A percentile compares a stretch with the other conserved stretches of the same genome.
phyloP scores from a whole-genome alignment of 1,140 invertebrate species.

The Tetramorium alpestre region DNA sequence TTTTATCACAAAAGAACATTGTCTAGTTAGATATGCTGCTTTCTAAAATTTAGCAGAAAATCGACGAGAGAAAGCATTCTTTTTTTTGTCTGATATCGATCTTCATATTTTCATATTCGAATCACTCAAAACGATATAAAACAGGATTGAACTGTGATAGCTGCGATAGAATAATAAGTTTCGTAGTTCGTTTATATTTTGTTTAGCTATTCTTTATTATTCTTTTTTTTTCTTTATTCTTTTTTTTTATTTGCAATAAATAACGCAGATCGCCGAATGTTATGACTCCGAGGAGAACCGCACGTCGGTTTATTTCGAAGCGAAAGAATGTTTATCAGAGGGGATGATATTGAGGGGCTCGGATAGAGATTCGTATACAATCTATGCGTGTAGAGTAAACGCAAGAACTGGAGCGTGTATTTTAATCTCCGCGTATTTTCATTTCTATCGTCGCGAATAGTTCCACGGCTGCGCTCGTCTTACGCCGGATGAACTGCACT shows the following conservation, averaged over 20 bases:
- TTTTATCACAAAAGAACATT: background rate
- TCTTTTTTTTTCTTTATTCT: background rate
- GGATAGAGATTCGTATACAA: conserved; percentile 42
- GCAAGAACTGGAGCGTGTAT: conserved; percentile 29
- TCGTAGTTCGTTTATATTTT: background rate
- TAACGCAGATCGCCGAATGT: background rate
- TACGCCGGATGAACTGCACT: background rate
- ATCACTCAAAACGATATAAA: background rate
- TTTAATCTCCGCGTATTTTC: conserved; percentile 54
- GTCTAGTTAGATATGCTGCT: background rate
- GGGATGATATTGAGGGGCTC: background rate
- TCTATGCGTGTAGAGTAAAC: conserved; percentile 31
- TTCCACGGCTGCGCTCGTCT: conserved; percentile 8
- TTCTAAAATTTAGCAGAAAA: background rate
- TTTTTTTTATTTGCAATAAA: background rate
- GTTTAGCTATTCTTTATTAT: background rate
- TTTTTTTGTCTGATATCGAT: background rate
- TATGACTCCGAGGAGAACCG: background rate
- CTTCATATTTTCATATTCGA: background rate
- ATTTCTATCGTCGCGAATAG: conserved; percentile 26
- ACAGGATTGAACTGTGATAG: background rate
- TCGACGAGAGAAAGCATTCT: background rate
- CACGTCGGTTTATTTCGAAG: background rate
- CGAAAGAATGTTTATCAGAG: conserved; percentile 18
- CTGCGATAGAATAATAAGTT: background rate